Base-by-base conservation (phyloP, 2,113 vertebrate genomes). In the Sceloporus undulatus region DNA sequence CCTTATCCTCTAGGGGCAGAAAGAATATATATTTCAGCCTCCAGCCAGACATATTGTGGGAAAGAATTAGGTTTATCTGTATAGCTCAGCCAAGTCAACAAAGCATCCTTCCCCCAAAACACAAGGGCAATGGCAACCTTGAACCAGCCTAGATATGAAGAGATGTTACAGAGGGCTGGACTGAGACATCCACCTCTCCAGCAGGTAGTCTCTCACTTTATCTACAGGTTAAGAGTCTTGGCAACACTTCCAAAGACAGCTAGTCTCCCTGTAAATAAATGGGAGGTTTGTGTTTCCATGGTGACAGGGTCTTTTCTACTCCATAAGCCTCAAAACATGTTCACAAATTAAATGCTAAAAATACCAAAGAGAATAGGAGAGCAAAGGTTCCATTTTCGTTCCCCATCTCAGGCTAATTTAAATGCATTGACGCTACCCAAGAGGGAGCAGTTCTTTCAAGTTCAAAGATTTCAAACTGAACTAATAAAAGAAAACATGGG, bases 401-500 rank as follows among this genome's bases (percentile, higher is more conserved):
- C 87, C 68, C 89, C 23, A 54, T 86, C 82, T 89, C 9, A 16
- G 54, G 62, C 9, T 88, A 87, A 89, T 91, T 82, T 92, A 73
- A 94, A 94, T 88, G 79, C 52, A 86, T 79, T 90, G 3, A 59
- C 65, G 21, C 84, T 85, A 85, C 71, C 70, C 38, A 87, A 88
- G 71, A 85, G n/a, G 29, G 88, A 91, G 59, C 29, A 71, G 21
- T 9, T 83, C 38, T 89, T 92, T 87, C 66, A 88, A 87, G 42
- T 92, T 80, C 88, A 89, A 68, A 94, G 34, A 9, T 91, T 94
- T 91, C 77, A 88, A 91, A 86, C 76, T 75, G 66, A 91, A 82
- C 19, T 90, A 88, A 79, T 82, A 68, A 79, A 94, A 90, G n/a
- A 86, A 89, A 52, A n/a, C 34, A 79, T 25, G 34, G 73, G 83